Conservation (phyloP, 2,113 vertebrate species). For the Clarias macrocephalus region DNA sequence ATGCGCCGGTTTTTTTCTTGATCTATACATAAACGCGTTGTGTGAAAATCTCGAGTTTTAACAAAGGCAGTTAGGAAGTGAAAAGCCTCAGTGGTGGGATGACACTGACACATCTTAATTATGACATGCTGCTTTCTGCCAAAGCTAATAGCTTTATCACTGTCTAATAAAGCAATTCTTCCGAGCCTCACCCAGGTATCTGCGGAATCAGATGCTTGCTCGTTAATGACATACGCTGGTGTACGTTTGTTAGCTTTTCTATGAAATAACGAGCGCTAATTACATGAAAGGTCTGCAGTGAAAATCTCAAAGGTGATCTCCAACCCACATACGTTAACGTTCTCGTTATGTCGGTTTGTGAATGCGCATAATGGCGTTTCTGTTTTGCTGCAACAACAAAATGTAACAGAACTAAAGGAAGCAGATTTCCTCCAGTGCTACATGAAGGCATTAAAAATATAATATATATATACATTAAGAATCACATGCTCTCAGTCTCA, state of each 20-base stretch:
- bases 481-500: background rate
- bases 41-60: conserved; percentile 27
- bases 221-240: conserved; percentile 9
- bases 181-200: conserved; percentile 30
- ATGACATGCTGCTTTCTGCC: conserved; percentile 30
- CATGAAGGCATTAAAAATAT: background rate
- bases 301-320: conserved; percentile 19
- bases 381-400: background rate
- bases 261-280: conserved; percentile 20
- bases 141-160: conserved; percentile 44
- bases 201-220: conserved; percentile 24
- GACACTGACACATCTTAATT: conserved; percentile 42
- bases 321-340: conserved; percentile 4
- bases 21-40: conserved; percentile 8
- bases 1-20: background rate
- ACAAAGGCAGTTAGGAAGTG: conserved; percentile 1
- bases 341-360: background rate
- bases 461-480: no score
- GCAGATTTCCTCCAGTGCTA: background rate
- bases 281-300: conserved; percentile 5
- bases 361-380: background rate
- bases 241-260: conserved; percentile 4
- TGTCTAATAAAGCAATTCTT: conserved; percentile 42
- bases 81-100: conserved; percentile 23
- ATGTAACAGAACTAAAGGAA: background rate